Evolutionary conservation across 2,797 vertebrate genomes (phyloP).

Genomic region (Halcyon badia): DNA sequence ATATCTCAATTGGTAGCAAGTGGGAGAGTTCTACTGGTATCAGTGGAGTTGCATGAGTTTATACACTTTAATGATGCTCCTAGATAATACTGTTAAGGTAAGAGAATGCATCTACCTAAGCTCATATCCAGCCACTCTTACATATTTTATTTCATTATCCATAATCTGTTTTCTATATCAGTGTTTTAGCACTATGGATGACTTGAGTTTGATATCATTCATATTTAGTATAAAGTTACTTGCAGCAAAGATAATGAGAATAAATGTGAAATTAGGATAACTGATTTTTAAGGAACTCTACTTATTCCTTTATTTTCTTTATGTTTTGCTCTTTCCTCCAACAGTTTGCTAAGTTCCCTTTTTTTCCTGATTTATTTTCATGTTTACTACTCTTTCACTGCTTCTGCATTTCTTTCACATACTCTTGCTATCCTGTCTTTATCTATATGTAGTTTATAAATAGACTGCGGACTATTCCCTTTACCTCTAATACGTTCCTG

Average conservation of each 20-base stretch:
- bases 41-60: neutral
- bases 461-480: neutral
- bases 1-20: neutral
- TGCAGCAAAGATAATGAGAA: neutral
- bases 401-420: neutral
- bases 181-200: neutral
- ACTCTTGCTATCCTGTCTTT: neutral
- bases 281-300: neutral
- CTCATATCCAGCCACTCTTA: neutral
- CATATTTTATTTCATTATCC: neutral
- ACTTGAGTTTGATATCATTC: neutral
- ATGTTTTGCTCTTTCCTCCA: neutral
- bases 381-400: neutral
- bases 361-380: neutral
- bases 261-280: neutral
- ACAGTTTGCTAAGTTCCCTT: neutral
- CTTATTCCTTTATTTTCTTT: neutral
- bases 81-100: neutral
- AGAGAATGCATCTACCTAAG: neutral
- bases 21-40: neutral
- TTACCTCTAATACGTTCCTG: neutral
- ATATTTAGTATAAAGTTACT: neutral
- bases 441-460: constrained; percentile 5
- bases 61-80: neutral
- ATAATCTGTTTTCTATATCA: neutral